These are phyloP conservation scores for Aleadryas rufinucha DNA, from an alignment of 2,113 vertebrate species.

Conservation along the genomic window DNA sequence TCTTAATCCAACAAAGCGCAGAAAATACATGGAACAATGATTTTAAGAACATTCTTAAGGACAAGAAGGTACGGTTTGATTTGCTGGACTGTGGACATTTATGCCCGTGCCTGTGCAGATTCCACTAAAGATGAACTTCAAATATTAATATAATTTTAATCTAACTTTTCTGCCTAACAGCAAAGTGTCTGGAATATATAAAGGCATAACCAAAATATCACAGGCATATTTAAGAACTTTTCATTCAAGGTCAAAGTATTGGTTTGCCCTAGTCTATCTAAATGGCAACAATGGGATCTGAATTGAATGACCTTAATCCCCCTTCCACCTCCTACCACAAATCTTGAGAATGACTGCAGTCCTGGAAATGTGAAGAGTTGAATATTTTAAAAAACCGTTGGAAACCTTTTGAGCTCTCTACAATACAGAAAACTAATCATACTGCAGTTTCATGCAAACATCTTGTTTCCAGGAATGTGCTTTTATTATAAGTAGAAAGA, in stretches of 20 bases:
- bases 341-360: not conserved
- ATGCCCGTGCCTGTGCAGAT: not conserved
- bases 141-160: not conserved
- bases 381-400: not conserved
- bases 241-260: not conserved
- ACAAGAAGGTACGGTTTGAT: not conserved
- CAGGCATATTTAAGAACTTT: not conserved
- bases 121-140: not conserved
- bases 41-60: not conserved
- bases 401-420: not conserved
- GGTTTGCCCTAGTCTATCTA: not conserved
- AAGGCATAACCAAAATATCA: not conserved
- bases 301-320: not conserved
- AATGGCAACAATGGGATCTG: not conserved
- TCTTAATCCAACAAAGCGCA: conserved; percentile 1
- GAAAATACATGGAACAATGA: not conserved
- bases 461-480: not conserved
- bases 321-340: not conserved
- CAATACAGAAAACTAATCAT: not conserved
- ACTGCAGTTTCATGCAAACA: not conserved
- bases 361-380: not conserved
- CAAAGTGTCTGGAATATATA: not conserved
- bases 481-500: not conserved
- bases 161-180: not conserved
- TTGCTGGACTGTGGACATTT: not conserved